Percentiles rank a stretch among this genome's conserved stretches.
Conservation (phyloP, 92 coral and sea anemone genomes). For the Virgularia gustaviana region DNA sequence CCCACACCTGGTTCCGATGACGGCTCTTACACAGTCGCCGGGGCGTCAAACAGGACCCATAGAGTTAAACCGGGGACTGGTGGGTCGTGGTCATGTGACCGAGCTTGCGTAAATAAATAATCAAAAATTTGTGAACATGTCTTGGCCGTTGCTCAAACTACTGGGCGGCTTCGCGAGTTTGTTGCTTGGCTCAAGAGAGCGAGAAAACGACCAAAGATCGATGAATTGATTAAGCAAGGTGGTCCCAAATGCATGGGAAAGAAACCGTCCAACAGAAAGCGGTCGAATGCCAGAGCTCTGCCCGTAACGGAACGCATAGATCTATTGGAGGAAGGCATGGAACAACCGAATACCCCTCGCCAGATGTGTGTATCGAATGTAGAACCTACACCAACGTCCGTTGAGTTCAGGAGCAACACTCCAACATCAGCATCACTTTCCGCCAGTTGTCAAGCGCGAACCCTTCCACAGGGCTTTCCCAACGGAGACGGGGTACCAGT, state of each 20-base stretch:
- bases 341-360: background rate
- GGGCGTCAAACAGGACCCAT: constrained; percentile 38
- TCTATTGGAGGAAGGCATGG: background rate
- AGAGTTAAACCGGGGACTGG: constrained; percentile 49
- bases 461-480: too few species aligned
- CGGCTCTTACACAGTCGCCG: constrained; percentile 49
- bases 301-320: constrained; percentile 33
- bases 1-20: constrained; percentile 48
- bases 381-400: background rate
- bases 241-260: constrained; percentile 46
- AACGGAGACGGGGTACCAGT: too few species aligned
- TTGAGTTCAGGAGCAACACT: too few species aligned
- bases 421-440: too few species aligned
- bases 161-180: constrained; percentile 22
- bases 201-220: constrained; percentile 30
- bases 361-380: background rate
- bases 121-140: constrained; percentile 47
- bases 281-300: constrained; percentile 19
- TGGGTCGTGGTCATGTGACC: constrained; percentile 43
- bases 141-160: constrained; percentile 45
- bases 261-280: constrained; percentile 29
- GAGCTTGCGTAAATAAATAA: constrained; percentile 30
- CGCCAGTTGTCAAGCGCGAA: too few species aligned
- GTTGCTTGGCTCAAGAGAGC: constrained; percentile 32
- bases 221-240: constrained; percentile 20